Evolutionary conservation across 1,140 invertebrate genomes (phyloP), one percentile per base, ranked within the genome.

Genomic region (Drosophila orosa): DNA sequence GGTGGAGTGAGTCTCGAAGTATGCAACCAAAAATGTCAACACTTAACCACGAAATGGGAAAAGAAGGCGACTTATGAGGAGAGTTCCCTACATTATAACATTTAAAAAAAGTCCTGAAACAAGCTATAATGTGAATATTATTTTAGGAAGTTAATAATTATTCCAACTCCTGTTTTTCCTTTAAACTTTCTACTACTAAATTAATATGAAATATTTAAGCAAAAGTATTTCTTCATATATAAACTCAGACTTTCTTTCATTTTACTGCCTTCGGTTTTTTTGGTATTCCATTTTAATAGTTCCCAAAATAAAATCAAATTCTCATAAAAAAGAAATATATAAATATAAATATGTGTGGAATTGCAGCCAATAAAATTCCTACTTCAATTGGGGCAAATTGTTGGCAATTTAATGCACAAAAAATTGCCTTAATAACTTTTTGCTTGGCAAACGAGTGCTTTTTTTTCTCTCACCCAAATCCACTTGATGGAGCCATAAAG

Each of bases 401-500:
- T n/a, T n/a, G 9, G 17, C 24, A 47, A 59, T 62, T 37, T 55
- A 22, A 52, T 15, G 29, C 19, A 52, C 1, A 50, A 19, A 12
- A 44, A 37, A 37, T 33, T 35, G 55, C 50, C 33, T 31, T 22
- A 19, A 62, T 61, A 33, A 44, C 45, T 29, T 33, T 59, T 48
- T 59, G 42, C 42, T 58, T 37, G 55, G 58, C 31, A 58, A 54
- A 17, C 44, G 40, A 62, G 24, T 25, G 27, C 9, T 75, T 74
- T 54, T 35, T 63, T 65, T 33, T 44, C 12, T 33, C 39, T 39
- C 19, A 37, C 24, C 37, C 12, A 31, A n/a, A 48, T 31, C 12
- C 44, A 33, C 78, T 61, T 72, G 73, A 81, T 83, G 60, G 48
- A 80, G 80, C 47, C 63, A 79, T 84, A 80, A 84, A 84, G 57